A percentile compares a stretch with the other conserved stretches of the same genome.
These are phyloP conservation scores for Halichoeres trimaculatus DNA, from an alignment of 2,113 vertebrate genomes.

Conservation along the genomic window DNA sequence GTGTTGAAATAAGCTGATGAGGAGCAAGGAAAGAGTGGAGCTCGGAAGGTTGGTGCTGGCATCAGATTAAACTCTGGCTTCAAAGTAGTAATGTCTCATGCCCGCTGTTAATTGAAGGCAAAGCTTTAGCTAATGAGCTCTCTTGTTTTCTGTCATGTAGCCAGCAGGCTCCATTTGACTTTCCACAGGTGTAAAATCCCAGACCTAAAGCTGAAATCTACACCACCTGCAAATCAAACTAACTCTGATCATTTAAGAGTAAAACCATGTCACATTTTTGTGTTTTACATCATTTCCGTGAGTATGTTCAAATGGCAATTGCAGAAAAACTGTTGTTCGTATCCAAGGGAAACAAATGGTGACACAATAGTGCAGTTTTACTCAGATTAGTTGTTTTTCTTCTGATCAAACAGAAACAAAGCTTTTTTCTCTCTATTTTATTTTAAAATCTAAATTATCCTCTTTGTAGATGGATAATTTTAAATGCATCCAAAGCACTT, in stretches of 20 bases:
- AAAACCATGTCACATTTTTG: background rate
- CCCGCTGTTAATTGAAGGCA: slow-evolving; percentile 20
- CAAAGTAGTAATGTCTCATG: slow-evolving; percentile 8
- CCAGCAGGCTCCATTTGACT: background rate
- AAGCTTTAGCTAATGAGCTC: slow-evolving; percentile 3
- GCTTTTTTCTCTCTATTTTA: too few relatives aligned
- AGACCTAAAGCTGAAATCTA: background rate
- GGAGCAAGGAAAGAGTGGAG: background rate
- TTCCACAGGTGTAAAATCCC: slow-evolving; percentile 8
- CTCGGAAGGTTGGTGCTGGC: background rate
- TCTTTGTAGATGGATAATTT: too few relatives aligned
- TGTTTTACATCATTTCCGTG: too few relatives aligned
- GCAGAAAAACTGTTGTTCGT: too few relatives aligned
- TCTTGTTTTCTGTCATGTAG: slow-evolving; percentile 9
- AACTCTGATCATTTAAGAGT: background rate
- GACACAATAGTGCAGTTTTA: too few relatives aligned
- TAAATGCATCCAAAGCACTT: too few relatives aligned
- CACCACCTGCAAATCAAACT: background rate
- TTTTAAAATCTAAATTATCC: too few relatives aligned
- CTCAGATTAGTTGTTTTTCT: too few relatives aligned
- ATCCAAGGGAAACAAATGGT: too few relatives aligned
- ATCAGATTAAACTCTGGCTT: slow-evolving; percentile 19
- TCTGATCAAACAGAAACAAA: too few relatives aligned
- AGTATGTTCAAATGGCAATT: too few relatives aligned
- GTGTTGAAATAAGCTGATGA: slow-evolving; percentile 21